Conservation (phyloP, 2,797 vertebrate genomes). For the Channallabes apus region DNA sequence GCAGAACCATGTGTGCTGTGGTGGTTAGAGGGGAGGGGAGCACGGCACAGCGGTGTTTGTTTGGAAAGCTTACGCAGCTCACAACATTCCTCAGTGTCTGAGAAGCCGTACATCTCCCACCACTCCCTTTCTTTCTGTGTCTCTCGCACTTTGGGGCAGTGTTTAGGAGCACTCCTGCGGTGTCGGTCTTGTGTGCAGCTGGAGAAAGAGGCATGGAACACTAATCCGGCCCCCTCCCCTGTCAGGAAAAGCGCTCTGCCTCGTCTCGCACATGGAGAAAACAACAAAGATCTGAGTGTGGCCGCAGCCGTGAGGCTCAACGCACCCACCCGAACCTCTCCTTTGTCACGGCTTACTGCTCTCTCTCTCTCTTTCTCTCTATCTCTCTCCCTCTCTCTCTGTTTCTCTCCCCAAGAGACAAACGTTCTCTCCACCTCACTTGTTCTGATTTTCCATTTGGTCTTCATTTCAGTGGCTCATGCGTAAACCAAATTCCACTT, state of each 20-base stretch:
- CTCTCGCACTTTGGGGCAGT: conserved; percentile 59
- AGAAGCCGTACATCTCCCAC: conserved; percentile 60
- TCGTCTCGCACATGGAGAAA: conserved; percentile 72
- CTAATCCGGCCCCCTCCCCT: conserved; percentile 69
- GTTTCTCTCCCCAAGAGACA: conserved; percentile 40
- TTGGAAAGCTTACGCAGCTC: conserved; percentile 60
- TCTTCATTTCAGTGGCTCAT: conserved; percentile 20
- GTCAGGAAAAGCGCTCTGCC: conserved; percentile 75
- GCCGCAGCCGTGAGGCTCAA: conserved; percentile 76
- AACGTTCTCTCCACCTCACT: conserved; percentile 36
- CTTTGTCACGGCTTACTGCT: conserved; percentile 76
- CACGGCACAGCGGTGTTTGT: conserved; percentile 53
- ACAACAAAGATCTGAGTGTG: conserved; percentile 82
- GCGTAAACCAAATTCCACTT: not conserved
- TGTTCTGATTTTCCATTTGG: conserved; percentile 43
- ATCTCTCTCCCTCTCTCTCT: conserved; percentile 60
- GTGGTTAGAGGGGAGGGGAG: conserved; percentile 45
- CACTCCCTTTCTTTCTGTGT: conserved; percentile 46
- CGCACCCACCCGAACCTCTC: conserved; percentile 75
- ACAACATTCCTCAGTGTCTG: conserved; percentile 63
- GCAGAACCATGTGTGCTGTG: conserved; percentile 41
- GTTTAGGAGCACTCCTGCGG: conserved; percentile 72
- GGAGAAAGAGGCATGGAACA: conserved; percentile 70
- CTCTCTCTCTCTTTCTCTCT: conserved; percentile 64
- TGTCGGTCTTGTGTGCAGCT: conserved; percentile 77